Base-by-base conservation (phyloP, 2,888 invertebrate genomes). In the Stegophylla sp. region DNA sequence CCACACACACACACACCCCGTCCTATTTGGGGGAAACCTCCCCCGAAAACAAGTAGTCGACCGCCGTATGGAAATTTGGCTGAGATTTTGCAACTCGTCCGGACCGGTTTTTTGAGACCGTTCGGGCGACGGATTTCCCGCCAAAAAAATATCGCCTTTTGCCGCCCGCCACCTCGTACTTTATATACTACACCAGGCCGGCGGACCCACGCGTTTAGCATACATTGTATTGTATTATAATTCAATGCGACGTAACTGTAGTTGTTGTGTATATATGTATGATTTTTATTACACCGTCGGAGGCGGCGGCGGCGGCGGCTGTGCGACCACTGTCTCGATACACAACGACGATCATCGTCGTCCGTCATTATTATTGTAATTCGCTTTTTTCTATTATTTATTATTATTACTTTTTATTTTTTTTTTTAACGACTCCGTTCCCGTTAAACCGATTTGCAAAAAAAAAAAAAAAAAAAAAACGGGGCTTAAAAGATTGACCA, bases 1-100 rank as follows among this genome's bases (percentile, higher is more conserved):
- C 79, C 79, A 79, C 79, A 71, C 77, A 28, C n/a, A 12, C 48
- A n/a, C 67, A 10, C 75, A 64, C 75, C 64, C 75, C 75, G 64
- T 64, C 10, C 51, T 34, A 34, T 7, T n/a, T n/a, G n/a, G 23
- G 20, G 34, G n/a, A n/a, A 64, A 20, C 67, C 53, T 20, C 63
- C 64, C 64, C 51, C 71, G 28, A 23, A 34, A 43, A 20, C 67
- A 28, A 20, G 56, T 56, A 12, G 43, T 43, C 0, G 1, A 69
- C 61, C 59, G 10, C 48, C 34, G 45, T 34, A 63, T 63, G 74
- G 74, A 61, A 59, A 73, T 73, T 48, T 20, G 28, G 23, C 48
- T 43, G 41, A 64, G 66, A 76, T 76, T 76, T 76, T 34, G 79
- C 71, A 61, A 69, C 69, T 48, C 53, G 43, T n/a, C 45, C 26